Conservation (phyloP, 2,113 vertebrate species). For the Ailuropoda melanoleuca region DNA sequence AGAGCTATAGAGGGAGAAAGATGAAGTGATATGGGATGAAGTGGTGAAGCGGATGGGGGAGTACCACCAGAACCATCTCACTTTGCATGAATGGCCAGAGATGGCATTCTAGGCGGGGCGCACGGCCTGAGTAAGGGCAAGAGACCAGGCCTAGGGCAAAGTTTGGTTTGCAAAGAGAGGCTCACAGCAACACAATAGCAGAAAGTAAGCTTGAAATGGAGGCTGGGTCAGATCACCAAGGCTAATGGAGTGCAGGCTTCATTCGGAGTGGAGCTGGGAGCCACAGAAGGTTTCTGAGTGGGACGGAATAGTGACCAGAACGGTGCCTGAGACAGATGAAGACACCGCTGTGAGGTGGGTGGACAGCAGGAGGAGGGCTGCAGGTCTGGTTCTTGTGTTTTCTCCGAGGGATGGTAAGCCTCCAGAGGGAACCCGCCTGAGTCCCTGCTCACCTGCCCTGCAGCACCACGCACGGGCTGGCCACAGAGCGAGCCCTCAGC, state of each 20-base stretch:
- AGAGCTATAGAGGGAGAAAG: neutral
- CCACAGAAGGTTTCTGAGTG: neutral
- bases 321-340: neutral
- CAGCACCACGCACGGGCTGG: neutral
- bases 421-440: neutral
- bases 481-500: neutral
- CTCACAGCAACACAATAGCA: neutral
- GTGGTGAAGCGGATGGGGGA: neutral
- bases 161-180: neutral
- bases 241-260: neutral
- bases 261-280: neutral
- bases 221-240: neutral
- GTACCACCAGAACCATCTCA: neutral
- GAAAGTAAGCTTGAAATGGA: neutral
- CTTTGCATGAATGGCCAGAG: neutral
- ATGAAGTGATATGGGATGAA: neutral
- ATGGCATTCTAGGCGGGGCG: accelerated
- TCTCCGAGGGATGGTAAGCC: neutral
- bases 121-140: neutral
- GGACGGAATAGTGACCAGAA: neutral
- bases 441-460: neutral
- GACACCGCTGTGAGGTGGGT: accelerated
- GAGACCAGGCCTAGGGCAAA: neutral
- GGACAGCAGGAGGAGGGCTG: neutral
- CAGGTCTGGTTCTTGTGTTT: neutral